These are phyloP conservation scores for Meloidogyne chitwoodi DNA, from an alignment of 1,140 invertebrate genomes.

Conservation along the genomic window DNA sequence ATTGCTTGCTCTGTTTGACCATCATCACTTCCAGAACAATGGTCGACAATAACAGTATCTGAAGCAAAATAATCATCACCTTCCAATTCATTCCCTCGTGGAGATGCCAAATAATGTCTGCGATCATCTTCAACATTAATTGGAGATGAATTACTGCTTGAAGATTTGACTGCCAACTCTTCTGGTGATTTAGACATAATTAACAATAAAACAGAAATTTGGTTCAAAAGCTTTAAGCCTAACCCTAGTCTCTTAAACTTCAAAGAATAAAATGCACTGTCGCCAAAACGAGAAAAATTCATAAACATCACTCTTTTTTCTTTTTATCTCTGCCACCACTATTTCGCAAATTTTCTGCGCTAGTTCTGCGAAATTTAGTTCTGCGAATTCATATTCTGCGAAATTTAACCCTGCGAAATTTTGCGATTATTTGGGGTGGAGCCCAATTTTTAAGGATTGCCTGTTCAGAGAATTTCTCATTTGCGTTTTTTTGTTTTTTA, in stretches of 20 bases:
- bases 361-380: too few relatives aligned
- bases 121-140: not conserved
- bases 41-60: not conserved
- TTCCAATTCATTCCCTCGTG: not conserved
- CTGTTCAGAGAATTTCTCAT: too few relatives aligned
- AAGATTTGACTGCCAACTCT: not conserved
- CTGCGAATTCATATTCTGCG: too few relatives aligned
- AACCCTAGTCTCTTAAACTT: not conserved
- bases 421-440: too few relatives aligned
- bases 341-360: too few relatives aligned
- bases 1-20: not conserved
- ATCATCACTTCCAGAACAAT: not conserved
- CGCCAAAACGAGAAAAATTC: too few relatives aligned
- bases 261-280: not conserved
- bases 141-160: not conserved
- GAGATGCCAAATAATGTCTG: not conserved
- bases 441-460: too few relatives aligned
- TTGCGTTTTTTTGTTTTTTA: too few relatives aligned
- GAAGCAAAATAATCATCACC: not conserved
- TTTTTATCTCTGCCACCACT: too few relatives aligned
- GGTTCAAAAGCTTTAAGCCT: not conserved
- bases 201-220: not conserved
- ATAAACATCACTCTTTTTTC: too few relatives aligned
- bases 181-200: not conserved
- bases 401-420: too few relatives aligned